Conservation (phyloP, 2,113 vertebrate species). For the Carassius gibelio region DNA sequence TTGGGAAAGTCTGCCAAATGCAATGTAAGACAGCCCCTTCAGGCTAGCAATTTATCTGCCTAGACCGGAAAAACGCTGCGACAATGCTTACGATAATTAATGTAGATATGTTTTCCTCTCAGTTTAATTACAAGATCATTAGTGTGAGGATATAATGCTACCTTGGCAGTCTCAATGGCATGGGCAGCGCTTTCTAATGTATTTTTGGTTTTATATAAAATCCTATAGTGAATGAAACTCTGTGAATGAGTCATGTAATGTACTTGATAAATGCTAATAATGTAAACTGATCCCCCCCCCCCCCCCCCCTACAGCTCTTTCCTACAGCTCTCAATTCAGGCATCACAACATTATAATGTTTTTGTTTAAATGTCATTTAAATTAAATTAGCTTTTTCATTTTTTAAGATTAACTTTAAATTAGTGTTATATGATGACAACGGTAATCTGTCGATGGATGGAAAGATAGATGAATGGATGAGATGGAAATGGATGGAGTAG, state of each 20-base stretch:
- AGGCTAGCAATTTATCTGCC: background rate
- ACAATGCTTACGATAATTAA: slow-evolving; percentile 14
- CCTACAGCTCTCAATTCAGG: background rate
- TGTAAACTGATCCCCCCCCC: background rate
- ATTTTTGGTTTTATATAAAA: background rate
- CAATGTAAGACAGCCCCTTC: slow-evolving; percentile 6
- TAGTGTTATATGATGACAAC: no score
- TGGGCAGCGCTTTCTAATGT: background rate
- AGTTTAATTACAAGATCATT: slow-evolving; percentile 28
- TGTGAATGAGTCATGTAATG: slow-evolving; percentile 1
- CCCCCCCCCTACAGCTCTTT: background rate
- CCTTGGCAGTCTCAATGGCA: background rate
- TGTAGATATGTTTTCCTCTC: slow-evolving; percentile 30
- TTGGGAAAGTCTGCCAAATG: slow-evolving; percentile 26
- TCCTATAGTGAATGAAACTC: background rate
- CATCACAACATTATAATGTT: background rate
- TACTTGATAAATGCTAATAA: background rate
- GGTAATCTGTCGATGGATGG: no score
- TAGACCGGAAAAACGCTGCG: background rate
- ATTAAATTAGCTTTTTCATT: no score
- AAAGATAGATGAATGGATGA: no score
- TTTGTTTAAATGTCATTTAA: background rate
- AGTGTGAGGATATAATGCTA: background rate
- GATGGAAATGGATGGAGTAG: no score
- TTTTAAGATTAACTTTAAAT: no score